These are phyloP conservation scores for Kuschelorhynchus macadamiae DNA, from an alignment of 2,888 invertebrate species.

Conservation along the genomic window DNA sequence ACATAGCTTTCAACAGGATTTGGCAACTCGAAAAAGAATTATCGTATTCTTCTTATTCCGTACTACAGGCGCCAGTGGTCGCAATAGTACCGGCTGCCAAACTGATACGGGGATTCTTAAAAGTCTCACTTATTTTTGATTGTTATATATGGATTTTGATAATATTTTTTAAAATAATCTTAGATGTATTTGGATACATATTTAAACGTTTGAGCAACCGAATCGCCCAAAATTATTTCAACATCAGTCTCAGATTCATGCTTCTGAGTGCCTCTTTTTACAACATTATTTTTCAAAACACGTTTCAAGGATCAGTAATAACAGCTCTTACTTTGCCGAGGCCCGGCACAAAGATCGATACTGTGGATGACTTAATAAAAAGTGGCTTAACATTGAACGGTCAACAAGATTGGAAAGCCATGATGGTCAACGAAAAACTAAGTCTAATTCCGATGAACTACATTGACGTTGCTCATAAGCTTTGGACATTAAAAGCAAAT, in stretches of 20 bases:
- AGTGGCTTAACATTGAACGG: constrained; percentile 26
- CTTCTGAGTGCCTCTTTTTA: constrained; percentile 11
- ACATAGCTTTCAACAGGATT: constrained; percentile 26
- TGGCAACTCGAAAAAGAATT: constrained; percentile 12
- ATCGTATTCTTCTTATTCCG: constrained; percentile 14
- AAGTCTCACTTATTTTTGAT: constrained; percentile 25
- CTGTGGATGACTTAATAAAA: constrained; percentile 32
- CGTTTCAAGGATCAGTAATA: constrained; percentile 36
- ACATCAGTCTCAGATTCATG: not conserved
- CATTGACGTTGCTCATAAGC: constrained; percentile 3
- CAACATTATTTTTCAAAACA: constrained; percentile 13
- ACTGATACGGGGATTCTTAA: constrained; percentile 9
- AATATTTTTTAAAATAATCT: constrained; percentile 3
- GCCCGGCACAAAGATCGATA: constrained; percentile 22
- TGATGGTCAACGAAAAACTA: constrained; percentile 20
- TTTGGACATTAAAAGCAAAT: constrained; percentile 16
- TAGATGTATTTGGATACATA: not conserved
- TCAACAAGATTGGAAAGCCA: constrained; percentile 13
- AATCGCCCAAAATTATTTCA: not conserved
- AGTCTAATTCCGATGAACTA: constrained; percentile 12
- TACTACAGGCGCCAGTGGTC: constrained; percentile 3
- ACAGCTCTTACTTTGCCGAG: constrained; percentile 34
- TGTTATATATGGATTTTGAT: constrained; percentile 24
- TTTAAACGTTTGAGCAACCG: not conserved
- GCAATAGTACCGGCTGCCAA: constrained; percentile 25